Conservation (phyloP, 2,113 vertebrate species). For the Ranitomeya variabilis region DNA sequence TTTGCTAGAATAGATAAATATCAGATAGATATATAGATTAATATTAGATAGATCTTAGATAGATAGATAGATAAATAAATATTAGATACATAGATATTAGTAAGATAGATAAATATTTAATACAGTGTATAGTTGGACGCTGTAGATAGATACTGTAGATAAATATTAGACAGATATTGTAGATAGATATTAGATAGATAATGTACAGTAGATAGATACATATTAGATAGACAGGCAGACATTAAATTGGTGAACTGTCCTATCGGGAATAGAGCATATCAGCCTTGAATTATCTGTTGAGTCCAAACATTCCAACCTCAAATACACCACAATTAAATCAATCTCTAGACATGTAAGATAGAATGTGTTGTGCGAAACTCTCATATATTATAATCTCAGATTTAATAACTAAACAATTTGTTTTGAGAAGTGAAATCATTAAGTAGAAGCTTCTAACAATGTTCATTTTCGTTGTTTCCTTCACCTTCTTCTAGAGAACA, state of each 20-base stretch:
- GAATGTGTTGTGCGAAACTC: not conserved
- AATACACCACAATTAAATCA: not conserved
- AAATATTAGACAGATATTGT: too few relatives aligned
- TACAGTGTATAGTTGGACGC: too few relatives aligned
- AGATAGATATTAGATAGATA: too few relatives aligned
- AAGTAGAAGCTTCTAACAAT: conserved; percentile 7
- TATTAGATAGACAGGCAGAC: too few relatives aligned
- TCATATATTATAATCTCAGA: not conserved
- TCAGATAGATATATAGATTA: not conserved
- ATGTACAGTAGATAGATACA: too few relatives aligned
- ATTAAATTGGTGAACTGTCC: not conserved
- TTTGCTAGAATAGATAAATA: too few relatives aligned
- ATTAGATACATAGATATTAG: not conserved
- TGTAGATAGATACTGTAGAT: too few relatives aligned
- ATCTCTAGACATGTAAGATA: not conserved
- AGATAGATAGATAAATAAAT: too few relatives aligned
- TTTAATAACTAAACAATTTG: not conserved
- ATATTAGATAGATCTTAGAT: not conserved
- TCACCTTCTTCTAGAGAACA: not conserved
- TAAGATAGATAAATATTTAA: not conserved
- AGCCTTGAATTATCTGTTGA: too few relatives aligned
- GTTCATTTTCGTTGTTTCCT: not conserved
- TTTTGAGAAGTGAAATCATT: conserved; percentile 8
- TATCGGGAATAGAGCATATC: too few relatives aligned
- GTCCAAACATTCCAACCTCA: not conserved